Evolutionary conservation across 2,888 invertebrate genomes (phyloP), one percentile per base, ranked within the genome.

Genomic region (Amiota mariae): DNA sequence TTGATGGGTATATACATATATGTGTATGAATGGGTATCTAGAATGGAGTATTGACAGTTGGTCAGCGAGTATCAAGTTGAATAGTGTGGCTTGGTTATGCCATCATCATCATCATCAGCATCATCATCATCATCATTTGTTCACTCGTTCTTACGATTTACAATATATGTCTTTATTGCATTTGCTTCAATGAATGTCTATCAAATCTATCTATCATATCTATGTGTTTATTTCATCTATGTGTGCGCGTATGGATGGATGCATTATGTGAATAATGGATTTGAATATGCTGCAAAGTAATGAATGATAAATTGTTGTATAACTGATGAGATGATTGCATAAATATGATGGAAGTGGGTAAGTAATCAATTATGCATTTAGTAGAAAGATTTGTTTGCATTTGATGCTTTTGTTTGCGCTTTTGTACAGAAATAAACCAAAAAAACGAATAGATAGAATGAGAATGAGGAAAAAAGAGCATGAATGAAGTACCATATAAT

Each of bases 311-410:
- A 36, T 36, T 36, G 36, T 36, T 36, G 36, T 36, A 36, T 36
- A 36, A 36, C 36, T 36, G 36, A 36, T 36, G 36, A 36, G 36
- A 36, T 36, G 36, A 36, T 36, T 36, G 36, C 36, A 36, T 36
- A 36, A 36, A 36, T 36, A 59, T 20, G 59, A 59, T 20, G 54
- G 54, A 51, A 12, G 54, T n/a, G n/a, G 15, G 67, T 13, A 82
- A 64, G 78, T 74, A 81, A 82, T 84, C 83, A 84, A 83, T 84
- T 84, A 84, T 84, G 84, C 84, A 84, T 79, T 84, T 83, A 79
- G 79, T 59, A 20, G 59, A 15, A 11, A 11, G 15, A 59, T 20
- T 59, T 59, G 59, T 59, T 15, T 59, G 15, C 81, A 84, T 84
- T 83, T 84, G 24, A 9, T 59, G 59, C 59, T 18, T 11, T 59